A percentile compares a stretch with the other conserved stretches of the same genome.
These are phyloP conservation scores for Salvelinus namaycush DNA, from an alignment of 2,113 vertebrate genomes.

Conservation along the genomic window DNA sequence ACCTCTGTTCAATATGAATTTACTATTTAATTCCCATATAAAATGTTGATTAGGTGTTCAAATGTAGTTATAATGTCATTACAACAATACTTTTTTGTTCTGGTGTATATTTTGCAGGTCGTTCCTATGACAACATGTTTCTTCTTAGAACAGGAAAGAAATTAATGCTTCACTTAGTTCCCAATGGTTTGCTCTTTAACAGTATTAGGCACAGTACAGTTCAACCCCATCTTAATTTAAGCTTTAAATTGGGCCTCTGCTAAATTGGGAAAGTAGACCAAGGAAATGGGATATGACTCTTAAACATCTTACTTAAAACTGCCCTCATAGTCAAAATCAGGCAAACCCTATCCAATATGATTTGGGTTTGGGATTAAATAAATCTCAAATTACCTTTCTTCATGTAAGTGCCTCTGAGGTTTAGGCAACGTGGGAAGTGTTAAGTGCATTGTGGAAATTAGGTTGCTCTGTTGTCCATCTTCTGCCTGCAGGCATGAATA, in stretches of 20 bases:
- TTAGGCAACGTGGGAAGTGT: conserved; percentile 13
- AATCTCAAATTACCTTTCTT: conserved; percentile 8
- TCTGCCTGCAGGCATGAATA: conserved; percentile 16
- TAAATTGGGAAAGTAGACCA: too few relatives aligned
- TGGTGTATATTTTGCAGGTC: too few relatives aligned
- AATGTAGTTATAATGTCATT: too few relatives aligned
- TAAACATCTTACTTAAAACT: not conserved
- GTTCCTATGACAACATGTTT: too few relatives aligned
- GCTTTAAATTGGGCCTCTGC: too few relatives aligned
- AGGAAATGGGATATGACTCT: too few relatives aligned
- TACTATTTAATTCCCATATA: too few relatives aligned
- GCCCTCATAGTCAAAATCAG: not conserved
- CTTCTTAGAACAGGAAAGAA: too few relatives aligned
- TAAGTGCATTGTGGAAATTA: conserved; percentile 19
- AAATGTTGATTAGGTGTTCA: too few relatives aligned
- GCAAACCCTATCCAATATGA: not conserved
- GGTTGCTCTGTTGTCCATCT: conserved; percentile 3
- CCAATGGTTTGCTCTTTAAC: not conserved
- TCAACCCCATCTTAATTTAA: too few relatives aligned
- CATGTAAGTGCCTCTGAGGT: conserved; percentile 12
- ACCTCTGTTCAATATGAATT: too few relatives aligned
- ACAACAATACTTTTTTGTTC: too few relatives aligned
- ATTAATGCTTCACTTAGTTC: not conserved
- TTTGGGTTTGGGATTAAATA: conserved; percentile 6
- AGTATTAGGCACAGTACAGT: not conserved